A percentile compares a stretch with the other conserved stretches of the same genome.
Conservation (phyloP, 2,888 invertebrate species). For the Lithophane leautieri region DNA sequence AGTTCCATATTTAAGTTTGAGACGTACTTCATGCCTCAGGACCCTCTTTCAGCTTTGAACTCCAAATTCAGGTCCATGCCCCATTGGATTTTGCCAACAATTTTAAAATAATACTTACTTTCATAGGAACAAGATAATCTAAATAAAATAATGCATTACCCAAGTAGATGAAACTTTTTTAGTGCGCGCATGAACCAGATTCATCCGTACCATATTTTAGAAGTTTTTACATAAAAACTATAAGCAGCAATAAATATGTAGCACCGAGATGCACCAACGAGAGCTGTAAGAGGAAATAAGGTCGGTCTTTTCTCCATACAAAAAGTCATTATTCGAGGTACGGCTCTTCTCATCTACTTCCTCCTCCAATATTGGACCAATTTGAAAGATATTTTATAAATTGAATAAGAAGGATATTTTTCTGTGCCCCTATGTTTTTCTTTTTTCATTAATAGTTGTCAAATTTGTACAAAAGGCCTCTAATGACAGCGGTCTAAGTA, state of each 20-base stretch:
- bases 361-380: too few relatives aligned
- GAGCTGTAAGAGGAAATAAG: too few relatives aligned
- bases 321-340: too few relatives aligned
- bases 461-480: too few relatives aligned
- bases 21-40: background rate
- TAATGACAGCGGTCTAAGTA: too few relatives aligned
- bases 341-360: too few relatives aligned
- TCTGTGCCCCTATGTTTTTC: too few relatives aligned
- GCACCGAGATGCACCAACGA: slow-evolving; percentile 10
- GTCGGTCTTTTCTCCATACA: too few relatives aligned
- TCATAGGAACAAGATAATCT: background rate
- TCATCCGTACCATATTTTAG: slow-evolving; percentile 22
- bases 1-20: background rate
- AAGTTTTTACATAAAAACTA: slow-evolving; percentile 55
- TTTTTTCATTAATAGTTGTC: too few relatives aligned
- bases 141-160: background rate
- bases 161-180: slow-evolving; percentile 9
- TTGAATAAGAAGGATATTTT: too few relatives aligned
- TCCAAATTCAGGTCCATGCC: background rate
- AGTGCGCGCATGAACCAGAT: slow-evolving; percentile 41
- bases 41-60: too few relatives aligned
- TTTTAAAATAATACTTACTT: background rate
- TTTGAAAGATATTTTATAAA: too few relatives aligned
- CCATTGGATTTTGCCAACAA: background rate
- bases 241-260: slow-evolving; percentile 42